Conservation (phyloP, 2,113 vertebrate genomes). For the Chascanopsetta lugubris region DNA sequence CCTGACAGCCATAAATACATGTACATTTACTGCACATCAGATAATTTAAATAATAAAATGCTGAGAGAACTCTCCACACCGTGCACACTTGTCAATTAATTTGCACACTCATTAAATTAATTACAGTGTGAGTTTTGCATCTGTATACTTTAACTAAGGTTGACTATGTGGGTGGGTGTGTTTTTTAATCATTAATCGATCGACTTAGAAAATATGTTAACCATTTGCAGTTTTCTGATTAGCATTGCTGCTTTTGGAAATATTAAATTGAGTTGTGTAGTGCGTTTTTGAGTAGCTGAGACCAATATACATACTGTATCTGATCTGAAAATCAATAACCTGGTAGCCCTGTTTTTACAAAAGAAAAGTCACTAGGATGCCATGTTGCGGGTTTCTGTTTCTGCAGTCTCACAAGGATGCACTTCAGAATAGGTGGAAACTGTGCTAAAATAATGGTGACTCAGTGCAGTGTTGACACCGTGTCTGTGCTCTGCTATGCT, state of each 20-base stretch:
- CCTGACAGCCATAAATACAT: background rate
- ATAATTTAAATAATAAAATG: background rate
- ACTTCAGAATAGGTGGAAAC: constrained; percentile 43
- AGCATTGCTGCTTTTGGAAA: background rate
- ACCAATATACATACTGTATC: background rate
- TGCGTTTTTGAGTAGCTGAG: background rate
- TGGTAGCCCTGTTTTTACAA: constrained; percentile 37
- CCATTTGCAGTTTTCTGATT: background rate
- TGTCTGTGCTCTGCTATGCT: constrained; percentile 47
- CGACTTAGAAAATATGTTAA: constrained; percentile 10
- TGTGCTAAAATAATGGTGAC: constrained; percentile 54
- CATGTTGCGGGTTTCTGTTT: background rate
- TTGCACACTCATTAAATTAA: constrained; percentile 1
- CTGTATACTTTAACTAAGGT: background rate
- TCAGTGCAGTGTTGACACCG: constrained; percentile 54
- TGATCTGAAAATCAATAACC: constrained; percentile 23
- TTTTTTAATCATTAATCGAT: too few species aligned
- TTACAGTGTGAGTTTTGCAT: background rate
- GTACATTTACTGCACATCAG: background rate
- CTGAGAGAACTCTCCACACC: background rate
- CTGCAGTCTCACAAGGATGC: constrained; percentile 50
- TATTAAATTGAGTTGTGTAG: constrained; percentile 13
- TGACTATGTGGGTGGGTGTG: background rate
- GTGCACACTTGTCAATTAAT: constrained; percentile 9
- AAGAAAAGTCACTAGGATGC: constrained; percentile 40